Base-by-base conservation (phyloP, 1,140 invertebrate genomes). In the Augochlora pura region DNA sequence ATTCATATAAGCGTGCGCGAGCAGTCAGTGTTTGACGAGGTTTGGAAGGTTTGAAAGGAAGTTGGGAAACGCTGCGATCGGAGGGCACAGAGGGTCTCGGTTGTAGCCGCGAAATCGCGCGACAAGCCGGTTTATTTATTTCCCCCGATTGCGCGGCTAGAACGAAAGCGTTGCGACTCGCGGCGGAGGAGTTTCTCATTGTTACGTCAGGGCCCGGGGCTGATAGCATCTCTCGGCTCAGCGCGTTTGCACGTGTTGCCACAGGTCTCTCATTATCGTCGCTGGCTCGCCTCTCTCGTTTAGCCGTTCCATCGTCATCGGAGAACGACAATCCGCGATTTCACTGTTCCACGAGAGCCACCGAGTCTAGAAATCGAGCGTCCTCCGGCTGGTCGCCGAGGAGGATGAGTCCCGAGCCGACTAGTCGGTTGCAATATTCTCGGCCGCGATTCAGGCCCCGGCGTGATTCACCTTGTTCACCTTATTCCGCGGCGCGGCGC, bases 161-260 rank as follows among this genome's bases (percentile, higher is more conserved):
- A 92, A 92, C 88, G 91, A 92, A 92, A 92, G 90, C 89, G 84
- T 88, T 89, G 88, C 89, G 86, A 89, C 86, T 86, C 73, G 59
- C 77, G 6, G 18, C 54, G 57, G 75, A 86, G 86, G 80, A 91
- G 88, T 91, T 92, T 92, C 91, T 91, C 90, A 92, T 92, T 91
- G 91, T 92, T 92, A 90, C 91, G 89, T 91, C 91, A 92, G 87
- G 87, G 52, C n/a, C 54, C 49, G 10, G 14, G 12, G 67, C 75
- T 87, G 91, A 92, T 89, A 89, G 70, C 79, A 90, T 91, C 90
- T 86, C 81, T 82, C 86, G 77, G 86, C 83, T 82, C 81, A 80
- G 81, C 86, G 87, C 85, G 82, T 87, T 85, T 90, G 84, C 85
- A 86, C 88, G 85, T 81, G 87, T 86, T 88, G 86, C 88, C 87